Base-by-base conservation (phyloP, 1,140 invertebrate species). In the Holcopasites calliopsidis region DNA sequence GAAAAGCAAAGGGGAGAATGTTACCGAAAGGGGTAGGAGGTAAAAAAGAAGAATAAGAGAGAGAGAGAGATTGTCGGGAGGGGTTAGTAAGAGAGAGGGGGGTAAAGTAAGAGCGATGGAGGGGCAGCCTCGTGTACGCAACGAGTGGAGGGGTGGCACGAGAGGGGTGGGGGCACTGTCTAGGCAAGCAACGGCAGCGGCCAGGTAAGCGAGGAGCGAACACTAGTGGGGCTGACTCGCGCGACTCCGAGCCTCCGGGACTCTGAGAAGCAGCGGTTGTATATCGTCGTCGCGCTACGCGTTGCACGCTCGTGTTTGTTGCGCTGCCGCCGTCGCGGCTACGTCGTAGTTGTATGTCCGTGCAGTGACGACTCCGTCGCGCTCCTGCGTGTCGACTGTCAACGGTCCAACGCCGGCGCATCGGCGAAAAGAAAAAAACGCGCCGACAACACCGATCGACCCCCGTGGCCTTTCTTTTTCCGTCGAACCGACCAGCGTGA, bases 191-290 rank as follows among this genome's bases (percentile, higher is more conserved):
- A 69, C 76, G 71, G 82, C 83, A 88, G 84, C 85, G 76, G 82
- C 87, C 90, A 90, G 90, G 89, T 90, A 90, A 89, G 87, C 86
- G 85, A 88, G 82, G 78, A 85, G 83, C 66, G 81, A 85, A 83
- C 86, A 86, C 88, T 88, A 90, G 86, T 88, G 87, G 88, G 87
- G 88, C 89, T 87, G 88, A 86, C 88, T 86, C 88, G 87, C 88
- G 84, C 88, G 87, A 84, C 88, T 86, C 70, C 82, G 86, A 86
- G 82, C 81, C 79, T 82, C 78, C 68, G 84, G 75, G 80, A 86
- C 58, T 76, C 65, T 70, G 82, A 74, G 55, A 80, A 77, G 60
- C 77, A 57, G 65, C 57, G 66, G 73, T 82, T 62, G 72, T 81
- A 76, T 80, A 71, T n/a, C n/a, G n/a, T 62, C 49, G 79, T 66